A percentile compares a stretch with the other conserved stretches of the same genome.
Evolutionary conservation across 2,113 vertebrate genomes (phyloP).

Genomic region (Campylorhamphus procurvoides): DNA sequence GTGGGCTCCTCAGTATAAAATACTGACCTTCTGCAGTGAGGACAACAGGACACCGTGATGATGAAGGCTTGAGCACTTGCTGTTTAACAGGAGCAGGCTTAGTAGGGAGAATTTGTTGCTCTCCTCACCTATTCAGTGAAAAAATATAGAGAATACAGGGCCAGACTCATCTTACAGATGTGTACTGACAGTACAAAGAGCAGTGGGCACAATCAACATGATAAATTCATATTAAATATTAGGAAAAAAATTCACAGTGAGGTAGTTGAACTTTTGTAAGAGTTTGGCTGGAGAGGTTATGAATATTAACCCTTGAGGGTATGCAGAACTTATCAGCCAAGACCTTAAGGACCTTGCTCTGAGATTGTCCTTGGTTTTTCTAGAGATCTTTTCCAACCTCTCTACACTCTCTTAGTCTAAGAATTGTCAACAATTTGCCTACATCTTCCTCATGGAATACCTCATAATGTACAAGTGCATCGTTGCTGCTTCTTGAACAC

Average conservation of each 20-base stretch:
- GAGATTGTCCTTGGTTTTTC: not conserved
- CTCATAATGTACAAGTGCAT: rapidly evolving
- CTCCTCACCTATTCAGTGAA: not conserved
- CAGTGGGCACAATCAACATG: not conserved
- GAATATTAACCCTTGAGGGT: not conserved
- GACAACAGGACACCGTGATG: not conserved
- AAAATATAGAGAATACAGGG: not conserved
- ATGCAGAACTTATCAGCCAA: not conserved
- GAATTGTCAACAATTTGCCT: not conserved
- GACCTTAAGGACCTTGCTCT: not conserved
- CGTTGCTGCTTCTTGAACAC: not conserved
- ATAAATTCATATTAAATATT: not conserved
- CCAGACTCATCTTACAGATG: not conserved
- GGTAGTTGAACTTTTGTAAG: not conserved
- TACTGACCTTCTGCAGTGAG: not conserved
- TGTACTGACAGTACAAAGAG: not conserved
- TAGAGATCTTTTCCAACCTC: not conserved
- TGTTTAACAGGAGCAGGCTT: not conserved
- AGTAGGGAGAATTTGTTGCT: not conserved
- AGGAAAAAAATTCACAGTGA: not conserved
- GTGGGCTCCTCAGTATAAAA: not conserved
- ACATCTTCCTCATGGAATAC: not conserved
- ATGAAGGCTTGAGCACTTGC: not conserved
- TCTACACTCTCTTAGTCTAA: not conserved
- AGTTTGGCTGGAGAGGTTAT: not conserved